phyloP scores from a whole-genome alignment of 37 sponge, comb jelly and placozoan genomes.

The Beroe forskalii region DNA sequence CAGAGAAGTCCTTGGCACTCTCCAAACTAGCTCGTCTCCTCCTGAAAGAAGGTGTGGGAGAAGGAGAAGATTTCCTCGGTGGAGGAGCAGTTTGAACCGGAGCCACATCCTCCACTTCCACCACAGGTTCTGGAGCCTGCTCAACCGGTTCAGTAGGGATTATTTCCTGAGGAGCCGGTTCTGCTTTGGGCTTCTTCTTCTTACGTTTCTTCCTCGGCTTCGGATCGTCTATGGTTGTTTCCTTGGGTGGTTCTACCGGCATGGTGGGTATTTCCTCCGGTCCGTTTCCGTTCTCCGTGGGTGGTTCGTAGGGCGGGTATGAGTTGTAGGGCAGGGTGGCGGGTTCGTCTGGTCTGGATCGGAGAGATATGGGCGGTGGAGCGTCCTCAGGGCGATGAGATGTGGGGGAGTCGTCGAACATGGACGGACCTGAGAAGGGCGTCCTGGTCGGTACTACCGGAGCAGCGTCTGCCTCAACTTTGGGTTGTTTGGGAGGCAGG shows the following conservation, averaged over 20 bases:
- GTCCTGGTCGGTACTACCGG: neutral
- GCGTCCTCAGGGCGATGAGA: neutral
- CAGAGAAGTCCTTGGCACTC: constrained; percentile 61
- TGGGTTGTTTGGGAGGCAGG: constrained; percentile 1
- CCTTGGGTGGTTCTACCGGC: neutral
- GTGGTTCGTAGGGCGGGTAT: neutral
- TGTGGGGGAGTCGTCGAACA: constrained; percentile 20
- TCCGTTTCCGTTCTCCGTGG: neutral
- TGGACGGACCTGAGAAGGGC: neutral
- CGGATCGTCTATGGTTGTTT: constrained; percentile 35
- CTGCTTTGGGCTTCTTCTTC: constrained; percentile 25
- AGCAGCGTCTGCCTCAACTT: neutral
- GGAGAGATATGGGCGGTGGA: neutral
- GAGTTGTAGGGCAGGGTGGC: neutral
- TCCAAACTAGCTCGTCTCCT: constrained; percentile 40
- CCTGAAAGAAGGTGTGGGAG: constrained; percentile 53
- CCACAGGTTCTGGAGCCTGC: neutral
- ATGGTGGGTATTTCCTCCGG: neutral
- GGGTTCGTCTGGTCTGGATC: neutral
- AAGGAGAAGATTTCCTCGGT: neutral
- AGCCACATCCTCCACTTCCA: constrained; percentile 14
- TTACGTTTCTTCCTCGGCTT: neutral
- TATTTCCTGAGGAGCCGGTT: neutral
- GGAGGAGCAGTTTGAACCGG: neutral
- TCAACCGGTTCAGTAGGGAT: neutral